Evolutionary conservation across 2,888 invertebrate genomes (phyloP), one percentile per base, ranked within the genome.

Genomic region (Oligia fasciuncula): DNA sequence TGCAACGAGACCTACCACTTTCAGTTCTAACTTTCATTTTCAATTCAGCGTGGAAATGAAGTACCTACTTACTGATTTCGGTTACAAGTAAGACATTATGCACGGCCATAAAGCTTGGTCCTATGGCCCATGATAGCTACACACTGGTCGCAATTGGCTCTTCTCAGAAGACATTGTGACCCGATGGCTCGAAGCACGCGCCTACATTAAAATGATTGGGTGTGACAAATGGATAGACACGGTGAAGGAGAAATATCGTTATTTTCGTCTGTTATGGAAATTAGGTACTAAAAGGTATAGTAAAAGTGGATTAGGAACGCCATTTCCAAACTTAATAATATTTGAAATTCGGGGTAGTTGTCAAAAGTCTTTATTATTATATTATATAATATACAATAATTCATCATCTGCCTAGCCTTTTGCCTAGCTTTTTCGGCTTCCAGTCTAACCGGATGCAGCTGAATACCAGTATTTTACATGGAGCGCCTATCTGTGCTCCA

Each of bases 201-300:
- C 60, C 76, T 66, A 54, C 54, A 83, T 86, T 87, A 88, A 77
- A 69, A 87, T 87, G 81, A 88, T 88, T 81, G 79, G 84, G 85
- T 84, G 84, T 89, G 84, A 87, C 89, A 89, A 85, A 88, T 88
- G 54, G 76, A 83, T 77, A 70, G 77, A 70, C 35, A 73, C 71
- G 73, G 80, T 76, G 49, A 46, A 79, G 67, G 69, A 70, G 68
- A 88, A 87, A 85, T 84, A 72, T 84, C 49, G 69, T 71, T 71
- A 75, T 83, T 85, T 73, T 35, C 67, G 70, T 63, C 57, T 69
- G 60, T 69, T 80, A 85, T 54, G 73, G 35, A 66, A 69, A 66
- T 81, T 70, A 68, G 51, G 60, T 54, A 46, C 14, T 29, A 60
- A n/a, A 13, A 5, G 13, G 54, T 14, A 9, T 35, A 17, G n/a